These are phyloP conservation scores for Mactra quadrangularis DNA, from an alignment of 1,140 invertebrate genomes.

Conservation along the genomic window DNA sequence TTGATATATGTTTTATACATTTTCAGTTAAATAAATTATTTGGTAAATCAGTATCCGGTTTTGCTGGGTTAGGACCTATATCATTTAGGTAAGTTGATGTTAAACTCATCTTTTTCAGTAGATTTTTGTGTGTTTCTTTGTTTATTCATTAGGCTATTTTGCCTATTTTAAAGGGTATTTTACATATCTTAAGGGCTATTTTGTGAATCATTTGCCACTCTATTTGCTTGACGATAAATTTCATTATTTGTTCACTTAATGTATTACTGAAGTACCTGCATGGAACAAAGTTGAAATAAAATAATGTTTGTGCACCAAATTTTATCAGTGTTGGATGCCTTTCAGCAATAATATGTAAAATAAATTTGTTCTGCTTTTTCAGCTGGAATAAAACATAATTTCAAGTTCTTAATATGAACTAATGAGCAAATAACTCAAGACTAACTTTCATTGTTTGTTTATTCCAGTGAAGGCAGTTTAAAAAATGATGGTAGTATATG, in stretches of 20 bases:
- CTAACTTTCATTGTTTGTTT: too few relatives aligned
- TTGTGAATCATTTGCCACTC: background rate
- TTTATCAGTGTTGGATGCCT: background rate
- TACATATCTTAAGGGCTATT: too few relatives aligned
- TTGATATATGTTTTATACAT: too few relatives aligned
- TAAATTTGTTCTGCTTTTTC: background rate
- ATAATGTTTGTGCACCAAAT: background rate
- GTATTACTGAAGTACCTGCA: background rate
- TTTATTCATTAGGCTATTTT: background rate
- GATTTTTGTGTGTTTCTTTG: background rate
- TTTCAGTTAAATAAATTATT: conserved; percentile 13
- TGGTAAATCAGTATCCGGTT: background rate
- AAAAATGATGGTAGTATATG: background rate
- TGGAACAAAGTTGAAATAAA: too few relatives aligned
- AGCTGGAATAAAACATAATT: background rate
- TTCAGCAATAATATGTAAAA: too few relatives aligned
- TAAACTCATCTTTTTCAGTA: background rate
- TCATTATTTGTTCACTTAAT: background rate
- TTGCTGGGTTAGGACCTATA: conserved; percentile 17
- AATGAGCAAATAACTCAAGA: too few relatives aligned
- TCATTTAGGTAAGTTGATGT: background rate
- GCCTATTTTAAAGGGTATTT: background rate
- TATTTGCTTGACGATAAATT: background rate
- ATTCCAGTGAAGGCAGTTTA: conserved; percentile 8
- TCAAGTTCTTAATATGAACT: too few relatives aligned